Base-by-base conservation (phyloP, 2,113 vertebrate species). In the Rhea americana region DNA sequence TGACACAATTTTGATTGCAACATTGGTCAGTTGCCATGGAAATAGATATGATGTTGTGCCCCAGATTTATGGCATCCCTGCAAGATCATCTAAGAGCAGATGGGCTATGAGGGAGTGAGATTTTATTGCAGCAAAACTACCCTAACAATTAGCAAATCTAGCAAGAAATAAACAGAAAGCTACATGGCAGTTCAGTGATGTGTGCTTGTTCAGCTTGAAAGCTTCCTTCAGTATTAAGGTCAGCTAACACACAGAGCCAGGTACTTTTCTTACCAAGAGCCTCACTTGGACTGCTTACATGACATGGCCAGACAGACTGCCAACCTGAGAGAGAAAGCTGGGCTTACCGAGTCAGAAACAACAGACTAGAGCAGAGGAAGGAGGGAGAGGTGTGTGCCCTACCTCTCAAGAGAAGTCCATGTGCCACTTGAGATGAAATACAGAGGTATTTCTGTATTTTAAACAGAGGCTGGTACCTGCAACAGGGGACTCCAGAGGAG, bases 41-140 rank as follows among this genome's bases (percentile, higher is more conserved):
- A 94, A 96, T 94, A 6, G 74, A 89, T 84, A 84, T 95, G 95
- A 91, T 67, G 37, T 90, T 32, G 48, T 75, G 88, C 91, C 93
- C 92, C 90, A 93, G 93, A 96, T 96, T 96, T 93, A 96, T 89
- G 94, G 94, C 94, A 94, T 89, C 95, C 92, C 96, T 71, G 93
- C 92, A 95, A 95, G 94, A 96, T 90, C 91, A 73, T 90, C 95
- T 79, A n/a, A 20, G 95, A 96, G 94, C 96, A 96, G 96, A 95
- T 96, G 96, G 95, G 90, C 94, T 95, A 91, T 1, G 95, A 96
- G 93, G 93, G 94, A 96, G 94, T 91, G 95, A 91, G 95, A 95
- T 96, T 95, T 95, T 87, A 95, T 92, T 93, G 96, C 93, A 59
- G 88, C 0, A 1, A 91, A 95, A 94, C 94, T 89, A 94, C 94